Percentiles rank a stretch among this genome's conserved stretches.
phyloP scores from a whole-genome alignment of 1,140 invertebrate genomes.

The Mamestra configurata region DNA sequence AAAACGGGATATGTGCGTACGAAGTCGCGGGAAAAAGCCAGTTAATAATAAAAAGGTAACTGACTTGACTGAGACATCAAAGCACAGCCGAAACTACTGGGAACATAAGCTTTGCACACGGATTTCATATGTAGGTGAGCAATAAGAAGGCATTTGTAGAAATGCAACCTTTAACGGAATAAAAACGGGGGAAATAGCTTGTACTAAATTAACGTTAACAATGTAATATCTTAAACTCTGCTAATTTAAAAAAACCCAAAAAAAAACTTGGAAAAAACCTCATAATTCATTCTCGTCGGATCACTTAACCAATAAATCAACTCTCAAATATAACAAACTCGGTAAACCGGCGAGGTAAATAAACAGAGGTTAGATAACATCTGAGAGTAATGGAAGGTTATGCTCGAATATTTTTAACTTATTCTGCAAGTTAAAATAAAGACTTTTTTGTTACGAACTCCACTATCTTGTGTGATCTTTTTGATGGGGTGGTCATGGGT shows the following conservation, averaged over 20 bases:
- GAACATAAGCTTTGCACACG: too few relatives aligned
- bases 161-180: too few relatives aligned
- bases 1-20: too few relatives aligned
- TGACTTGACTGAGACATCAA: too few relatives aligned
- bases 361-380: conserved; percentile 16
- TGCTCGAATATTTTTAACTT: not conserved
- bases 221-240: too few relatives aligned
- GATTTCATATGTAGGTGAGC: too few relatives aligned
- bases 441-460: not conserved
- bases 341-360: not conserved
- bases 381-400: conserved; percentile 10
- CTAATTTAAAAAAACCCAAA: not conserved
- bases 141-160: too few relatives aligned
- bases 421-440: conserved; percentile 1
- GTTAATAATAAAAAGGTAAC: too few relatives aligned
- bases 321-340: not conserved
- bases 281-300: not conserved
- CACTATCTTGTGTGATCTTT: conserved; percentile 17
- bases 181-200: too few relatives aligned
- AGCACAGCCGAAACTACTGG: too few relatives aligned
- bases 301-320: not conserved
- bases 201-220: too few relatives aligned
- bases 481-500: not conserved
- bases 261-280: not conserved
- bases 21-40: too few relatives aligned